These are phyloP conservation scores for Lepidocolaptes lacrymiger DNA, from an alignment of 2,797 vertebrate species.

Conservation along the genomic window DNA sequence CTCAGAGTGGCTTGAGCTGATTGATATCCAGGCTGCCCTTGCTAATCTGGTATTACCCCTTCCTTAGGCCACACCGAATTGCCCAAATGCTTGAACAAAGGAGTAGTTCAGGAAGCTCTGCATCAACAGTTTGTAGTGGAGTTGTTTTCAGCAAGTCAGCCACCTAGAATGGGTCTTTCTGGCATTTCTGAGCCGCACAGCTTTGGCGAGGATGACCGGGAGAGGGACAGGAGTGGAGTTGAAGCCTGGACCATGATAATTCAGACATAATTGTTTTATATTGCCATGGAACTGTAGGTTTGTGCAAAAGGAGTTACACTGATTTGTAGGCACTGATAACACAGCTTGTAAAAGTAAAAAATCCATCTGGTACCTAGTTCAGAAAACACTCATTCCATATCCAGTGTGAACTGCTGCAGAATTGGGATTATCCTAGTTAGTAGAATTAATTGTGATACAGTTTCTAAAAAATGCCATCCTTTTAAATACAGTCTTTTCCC, in stretches of 20 bases:
- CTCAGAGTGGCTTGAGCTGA: not conserved
- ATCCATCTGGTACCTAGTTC: not conserved
- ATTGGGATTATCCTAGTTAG: not conserved
- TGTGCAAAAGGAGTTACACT: not conserved
- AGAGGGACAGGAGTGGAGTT: not conserved
- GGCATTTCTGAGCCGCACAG: not conserved
- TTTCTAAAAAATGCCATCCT: not conserved
- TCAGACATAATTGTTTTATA: not conserved
- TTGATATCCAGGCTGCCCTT: not conserved
- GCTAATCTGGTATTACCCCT: not conserved
- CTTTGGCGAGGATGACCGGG: not conserved
- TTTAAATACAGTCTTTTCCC: not conserved
- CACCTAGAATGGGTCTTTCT: not conserved
- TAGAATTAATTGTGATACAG: not conserved
- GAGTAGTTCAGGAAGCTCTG: accelerated
- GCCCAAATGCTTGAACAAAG: not conserved
- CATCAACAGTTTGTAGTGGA: not conserved
- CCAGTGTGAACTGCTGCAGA: not conserved
- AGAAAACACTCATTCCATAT: not conserved
- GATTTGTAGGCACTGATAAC: not conserved
- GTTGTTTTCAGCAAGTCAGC: not conserved
- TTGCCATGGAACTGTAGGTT: not conserved
- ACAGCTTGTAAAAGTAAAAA: not conserved
- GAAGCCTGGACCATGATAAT: not conserved
- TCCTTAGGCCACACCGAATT: not conserved